A percentile compares a stretch with the other conserved stretches of the same genome.
Conservation (phyloP, 2,797 vertebrate species). For the Anas acuta region DNA sequence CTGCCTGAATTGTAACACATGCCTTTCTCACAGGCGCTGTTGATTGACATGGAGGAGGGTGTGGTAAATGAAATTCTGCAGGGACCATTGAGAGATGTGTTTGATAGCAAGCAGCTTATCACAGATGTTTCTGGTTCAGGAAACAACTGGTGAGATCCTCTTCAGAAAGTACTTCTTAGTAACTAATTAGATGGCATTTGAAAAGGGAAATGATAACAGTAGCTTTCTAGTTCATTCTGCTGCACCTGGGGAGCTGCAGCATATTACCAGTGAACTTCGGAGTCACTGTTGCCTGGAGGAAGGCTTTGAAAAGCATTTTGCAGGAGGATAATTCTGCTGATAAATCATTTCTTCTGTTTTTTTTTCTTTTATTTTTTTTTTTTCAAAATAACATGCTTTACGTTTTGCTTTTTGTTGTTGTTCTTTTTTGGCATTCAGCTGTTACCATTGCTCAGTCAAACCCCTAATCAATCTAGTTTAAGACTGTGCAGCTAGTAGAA, state of each 20-base stretch:
- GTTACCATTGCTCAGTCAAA: neutral
- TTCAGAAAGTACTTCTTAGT: constrained; percentile 49
- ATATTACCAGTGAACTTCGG: constrained; percentile 19
- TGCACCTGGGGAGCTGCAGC: constrained; percentile 37
- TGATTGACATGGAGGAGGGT: constrained; percentile 98
- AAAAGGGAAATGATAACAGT: constrained; percentile 9
- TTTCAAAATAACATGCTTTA: neutral
- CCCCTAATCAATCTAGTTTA: constrained; percentile 19
- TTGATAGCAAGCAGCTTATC: constrained; percentile 94
- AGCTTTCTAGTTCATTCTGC: neutral
- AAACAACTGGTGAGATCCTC: constrained; percentile 93
- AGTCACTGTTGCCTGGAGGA: constrained; percentile 23
- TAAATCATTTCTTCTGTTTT: neutral
- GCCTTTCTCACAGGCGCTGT: constrained; percentile 84
- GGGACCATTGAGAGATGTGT: constrained; percentile 91
- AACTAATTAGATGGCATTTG: constrained; percentile 42
- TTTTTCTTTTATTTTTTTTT: neutral
- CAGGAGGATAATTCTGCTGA: constrained; percentile 34
- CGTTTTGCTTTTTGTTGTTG: neutral
- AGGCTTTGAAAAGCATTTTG: constrained; percentile 52
- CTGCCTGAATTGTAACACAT: constrained; percentile 47
- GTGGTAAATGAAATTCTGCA: constrained; percentile 94
- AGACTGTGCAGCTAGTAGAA: neutral
- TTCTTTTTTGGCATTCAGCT: constrained; percentile 31
- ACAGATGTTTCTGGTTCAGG: constrained; percentile 97